phyloP scores from a whole-genome alignment of 1,140 invertebrate genomes.

The Euwallacea similis region DNA sequence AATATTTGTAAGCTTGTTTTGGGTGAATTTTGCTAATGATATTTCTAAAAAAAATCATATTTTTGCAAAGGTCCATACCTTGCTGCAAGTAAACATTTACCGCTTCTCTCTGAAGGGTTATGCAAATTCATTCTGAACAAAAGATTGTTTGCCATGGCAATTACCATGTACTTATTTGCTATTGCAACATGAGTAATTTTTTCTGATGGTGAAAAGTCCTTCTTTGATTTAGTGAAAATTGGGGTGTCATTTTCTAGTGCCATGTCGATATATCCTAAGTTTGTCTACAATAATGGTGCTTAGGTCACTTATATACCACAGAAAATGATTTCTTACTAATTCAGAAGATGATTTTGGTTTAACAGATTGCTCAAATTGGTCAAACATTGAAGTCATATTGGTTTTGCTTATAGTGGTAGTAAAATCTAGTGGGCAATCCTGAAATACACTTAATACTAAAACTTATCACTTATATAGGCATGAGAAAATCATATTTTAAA shows the following conservation, averaged over 20 bases:
- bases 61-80: neutral
- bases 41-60: conserved; percentile 56
- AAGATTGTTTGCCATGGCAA: conserved; percentile 82
- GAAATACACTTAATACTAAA: too few relatives aligned
- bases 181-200: conserved; percentile 77
- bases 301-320: neutral
- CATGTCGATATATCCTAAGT: conserved; percentile 70
- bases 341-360: conserved; percentile 42
- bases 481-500: too few relatives aligned
- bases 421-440: too few relatives aligned
- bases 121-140: conserved; percentile 82
- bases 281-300: conserved; percentile 48
- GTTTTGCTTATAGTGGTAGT: too few relatives aligned
- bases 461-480: too few relatives aligned
- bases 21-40: conserved; percentile 62
- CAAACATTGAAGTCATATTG: conserved; percentile 49
- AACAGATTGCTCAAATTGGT: conserved; percentile 50
- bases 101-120: conserved; percentile 74
- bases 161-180: conserved; percentile 78
- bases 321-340: conserved; percentile 41
- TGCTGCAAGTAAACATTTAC: conserved; percentile 54
- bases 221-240: conserved; percentile 78
- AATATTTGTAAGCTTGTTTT: conserved; percentile 69
- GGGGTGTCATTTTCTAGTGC: conserved; percentile 69
- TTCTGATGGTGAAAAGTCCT: conserved; percentile 76